Base-by-base conservation (phyloP, 2,797 vertebrate species). In the Tapirus indicus region DNA sequence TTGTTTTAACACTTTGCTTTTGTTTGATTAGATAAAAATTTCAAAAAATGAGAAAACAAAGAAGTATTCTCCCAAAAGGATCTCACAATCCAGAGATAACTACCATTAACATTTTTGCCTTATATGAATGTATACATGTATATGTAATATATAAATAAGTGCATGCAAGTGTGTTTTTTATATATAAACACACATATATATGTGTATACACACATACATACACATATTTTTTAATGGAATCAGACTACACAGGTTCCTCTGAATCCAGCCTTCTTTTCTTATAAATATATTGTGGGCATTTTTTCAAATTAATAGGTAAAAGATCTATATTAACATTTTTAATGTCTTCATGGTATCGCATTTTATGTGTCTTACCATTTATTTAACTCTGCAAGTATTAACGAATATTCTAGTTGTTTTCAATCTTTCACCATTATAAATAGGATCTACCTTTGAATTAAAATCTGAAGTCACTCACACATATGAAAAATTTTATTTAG, bases 21-120 rank as follows among this genome's bases (percentile, higher is more conserved):
- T 82, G 66, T 95, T 47, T 90, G 54, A 74, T 92, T 84, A 92
- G 13, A 60, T 16, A 71, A 58, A 96, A 94, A 87, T 44, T 84
- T 93, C 18, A 79, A 89, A 78, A 95, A 80, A 44, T 80, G 16
- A 71, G 60, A 54, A 58, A 64, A 77, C 21, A 88, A 77, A 78
- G n/a, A 86, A 64, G 7, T 44, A 54, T 69, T 29, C 27, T 58
- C 20, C 25, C 2, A 38, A 88, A 95, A 86, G 47, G 72, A 54
- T 82, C 58, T 90, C 71, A 78, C 35, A 14, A 86, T 17, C 10
- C 14, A 94, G n/a, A 91, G 27, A 82, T 13, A 75, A 62, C 17
- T 56, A 64, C 56, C 47, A 60, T 44, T 89, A 90, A 74, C 7
- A 89, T 58, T 72, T 84, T 68, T 80, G 23, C 38, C 72, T 38